phyloP scores from a whole-genome alignment of 2,888 invertebrate genomes.

The Morpho achilles region DNA sequence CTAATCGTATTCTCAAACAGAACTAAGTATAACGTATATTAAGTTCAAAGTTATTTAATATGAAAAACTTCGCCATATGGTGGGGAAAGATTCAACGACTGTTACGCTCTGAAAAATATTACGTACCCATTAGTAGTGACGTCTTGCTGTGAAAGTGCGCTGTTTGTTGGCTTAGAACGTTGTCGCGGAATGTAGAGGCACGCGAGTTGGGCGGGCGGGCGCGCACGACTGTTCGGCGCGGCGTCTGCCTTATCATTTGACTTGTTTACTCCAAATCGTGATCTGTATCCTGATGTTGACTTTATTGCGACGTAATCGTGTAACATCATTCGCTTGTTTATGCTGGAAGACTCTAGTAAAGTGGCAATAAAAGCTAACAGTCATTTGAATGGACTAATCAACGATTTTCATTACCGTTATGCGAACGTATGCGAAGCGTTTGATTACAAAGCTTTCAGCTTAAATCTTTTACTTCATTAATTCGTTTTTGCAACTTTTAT shows the following conservation, averaged over 20 bases:
- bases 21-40: background rate
- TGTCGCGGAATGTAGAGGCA: constrained; percentile 5
- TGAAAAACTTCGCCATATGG: constrained; percentile 27
- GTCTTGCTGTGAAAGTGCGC: background rate
- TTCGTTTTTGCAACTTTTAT: too few species aligned
- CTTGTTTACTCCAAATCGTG: constrained; percentile 66
- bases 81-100: background rate
- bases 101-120: constrained; percentile 5
- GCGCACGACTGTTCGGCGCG: constrained; percentile 62
- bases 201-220: constrained; percentile 54
- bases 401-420: constrained; percentile 9
- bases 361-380: constrained; percentile 22
- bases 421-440: background rate
- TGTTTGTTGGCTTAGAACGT: constrained; percentile 1
- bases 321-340: constrained; percentile 43
- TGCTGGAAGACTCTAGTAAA: constrained; percentile 26
- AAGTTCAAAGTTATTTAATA: background rate
- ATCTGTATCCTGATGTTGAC: constrained; percentile 54
- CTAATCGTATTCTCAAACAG: constrained; percentile 21
- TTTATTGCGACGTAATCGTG: constrained; percentile 39
- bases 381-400: constrained; percentile 11
- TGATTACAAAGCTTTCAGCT: too few species aligned
- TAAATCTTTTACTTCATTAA: too few species aligned
- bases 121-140: constrained; percentile 41
- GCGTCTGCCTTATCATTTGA: constrained; percentile 59